phyloP scores from a whole-genome alignment of 2,797 vertebrate species.

The Lerista edwardsae region DNA sequence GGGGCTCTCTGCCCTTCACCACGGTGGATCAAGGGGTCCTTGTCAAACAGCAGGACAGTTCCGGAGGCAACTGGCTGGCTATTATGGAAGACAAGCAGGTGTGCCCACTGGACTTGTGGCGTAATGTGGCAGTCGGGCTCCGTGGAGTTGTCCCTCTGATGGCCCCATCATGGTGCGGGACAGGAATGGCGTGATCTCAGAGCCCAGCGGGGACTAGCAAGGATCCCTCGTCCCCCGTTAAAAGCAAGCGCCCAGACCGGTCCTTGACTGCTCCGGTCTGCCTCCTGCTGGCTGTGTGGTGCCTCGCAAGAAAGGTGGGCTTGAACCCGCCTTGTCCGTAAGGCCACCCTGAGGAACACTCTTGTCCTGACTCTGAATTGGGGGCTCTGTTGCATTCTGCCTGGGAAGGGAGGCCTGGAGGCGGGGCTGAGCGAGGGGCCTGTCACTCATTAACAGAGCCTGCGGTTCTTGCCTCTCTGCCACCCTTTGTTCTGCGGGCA shows the following conservation, averaged over 20 bases:
- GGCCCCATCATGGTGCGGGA: no score
- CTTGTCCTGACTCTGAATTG: not conserved
- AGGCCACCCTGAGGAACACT: not conserved
- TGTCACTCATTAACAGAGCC: conserved; percentile 8
- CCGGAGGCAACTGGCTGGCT: no score
- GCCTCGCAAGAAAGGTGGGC: not conserved
- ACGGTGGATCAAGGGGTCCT: no score
- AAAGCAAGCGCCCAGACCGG: not conserved
- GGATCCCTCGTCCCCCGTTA: not conserved
- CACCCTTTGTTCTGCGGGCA: not conserved
- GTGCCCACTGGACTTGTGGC: no score
- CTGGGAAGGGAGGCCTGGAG: not conserved
- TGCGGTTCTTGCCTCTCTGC: not conserved
- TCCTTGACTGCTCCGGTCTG: not conserved
- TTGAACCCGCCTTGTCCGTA: not conserved
- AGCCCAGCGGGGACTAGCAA: no score
- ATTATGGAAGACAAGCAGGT: no score
- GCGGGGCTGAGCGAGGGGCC: not conserved
- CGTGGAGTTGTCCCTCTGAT: no score
- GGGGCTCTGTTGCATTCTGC: not conserved
- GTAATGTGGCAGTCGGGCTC: no score
- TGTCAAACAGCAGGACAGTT: no score
- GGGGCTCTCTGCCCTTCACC: no score
- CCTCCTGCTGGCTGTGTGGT: not conserved
- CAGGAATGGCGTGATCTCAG: no score